Conservation (phyloP, 2,113 vertebrate genomes). For the Oxyura jamaicensis region DNA sequence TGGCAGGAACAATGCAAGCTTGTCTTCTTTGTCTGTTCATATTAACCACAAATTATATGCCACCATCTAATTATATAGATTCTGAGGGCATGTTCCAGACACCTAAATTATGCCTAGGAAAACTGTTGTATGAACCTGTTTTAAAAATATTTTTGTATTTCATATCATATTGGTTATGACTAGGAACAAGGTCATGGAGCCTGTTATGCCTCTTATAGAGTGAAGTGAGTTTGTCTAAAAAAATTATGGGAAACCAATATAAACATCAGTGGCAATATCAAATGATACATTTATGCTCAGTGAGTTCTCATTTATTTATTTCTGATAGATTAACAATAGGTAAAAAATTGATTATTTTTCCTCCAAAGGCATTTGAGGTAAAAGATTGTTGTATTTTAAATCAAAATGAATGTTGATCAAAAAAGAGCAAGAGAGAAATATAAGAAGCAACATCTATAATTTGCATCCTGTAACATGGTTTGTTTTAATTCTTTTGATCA, state of each 20-base stretch:
- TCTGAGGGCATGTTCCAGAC: not conserved
- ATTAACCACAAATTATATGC: not conserved
- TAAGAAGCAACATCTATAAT: not conserved
- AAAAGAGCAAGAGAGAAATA: not conserved
- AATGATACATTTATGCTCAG: not conserved
- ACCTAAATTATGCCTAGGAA: not conserved
- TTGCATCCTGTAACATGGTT: not conserved
- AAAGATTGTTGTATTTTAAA: not conserved
- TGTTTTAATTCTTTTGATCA: slow-evolving; percentile 67
- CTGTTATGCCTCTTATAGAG: not conserved
- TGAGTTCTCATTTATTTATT: not conserved
- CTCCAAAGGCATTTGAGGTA: not conserved
- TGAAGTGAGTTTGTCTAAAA: not conserved
- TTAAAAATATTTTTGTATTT: not conserved
- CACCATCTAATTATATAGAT: not conserved
- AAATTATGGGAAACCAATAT: not conserved
- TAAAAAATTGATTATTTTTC: not conserved
- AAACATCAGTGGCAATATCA: not conserved
- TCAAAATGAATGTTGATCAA: not conserved
- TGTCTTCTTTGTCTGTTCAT: not conserved
- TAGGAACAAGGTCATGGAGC: not conserved
- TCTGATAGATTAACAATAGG: no score
- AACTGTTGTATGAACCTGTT: not conserved
- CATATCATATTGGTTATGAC: not conserved
- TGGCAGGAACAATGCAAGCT: not conserved